Conservation (phyloP, 2,113 vertebrate species). For the Zosterops japonicus region DNA sequence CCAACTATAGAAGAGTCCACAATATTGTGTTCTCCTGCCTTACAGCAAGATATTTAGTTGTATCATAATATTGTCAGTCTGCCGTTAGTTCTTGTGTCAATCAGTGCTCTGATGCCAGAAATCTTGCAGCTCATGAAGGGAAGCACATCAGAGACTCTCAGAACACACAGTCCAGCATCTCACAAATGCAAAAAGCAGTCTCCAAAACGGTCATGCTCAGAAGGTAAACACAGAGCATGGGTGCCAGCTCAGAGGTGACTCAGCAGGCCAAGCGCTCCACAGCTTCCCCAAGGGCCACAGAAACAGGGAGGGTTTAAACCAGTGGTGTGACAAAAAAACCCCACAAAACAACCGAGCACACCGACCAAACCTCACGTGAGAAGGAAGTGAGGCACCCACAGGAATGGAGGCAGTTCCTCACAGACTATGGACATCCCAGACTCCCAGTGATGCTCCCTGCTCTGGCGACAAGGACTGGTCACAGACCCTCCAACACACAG, state of each 20-base stretch:
- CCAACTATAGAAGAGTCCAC: neutral
- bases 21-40: neutral
- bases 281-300: neutral
- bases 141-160: neutral
- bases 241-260: too few relatives aligned
- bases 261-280: neutral
- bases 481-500: too few relatives aligned
- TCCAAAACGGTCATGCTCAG: neutral
- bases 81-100: fast-evolving
- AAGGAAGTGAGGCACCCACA: neutral
- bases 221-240: fast-evolving
- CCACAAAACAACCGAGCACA: neutral
- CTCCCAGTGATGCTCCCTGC: neutral
- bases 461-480: fast-evolving
- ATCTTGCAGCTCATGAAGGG: neutral
- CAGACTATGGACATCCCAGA: fast-evolving
- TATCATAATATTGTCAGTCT: neutral
- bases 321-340: neutral
- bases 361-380: neutral
- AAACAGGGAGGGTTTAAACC: neutral
- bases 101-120: neutral
- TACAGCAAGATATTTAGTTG: neutral
- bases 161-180: neutral
- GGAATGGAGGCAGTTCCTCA: neutral
- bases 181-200: neutral